A percentile compares a stretch with the other conserved stretches of the same genome.
These are phyloP conservation scores for Eciton burchellii DNA, from an alignment of 1,140 invertebrate genomes.

Conservation along the genomic window DNA sequence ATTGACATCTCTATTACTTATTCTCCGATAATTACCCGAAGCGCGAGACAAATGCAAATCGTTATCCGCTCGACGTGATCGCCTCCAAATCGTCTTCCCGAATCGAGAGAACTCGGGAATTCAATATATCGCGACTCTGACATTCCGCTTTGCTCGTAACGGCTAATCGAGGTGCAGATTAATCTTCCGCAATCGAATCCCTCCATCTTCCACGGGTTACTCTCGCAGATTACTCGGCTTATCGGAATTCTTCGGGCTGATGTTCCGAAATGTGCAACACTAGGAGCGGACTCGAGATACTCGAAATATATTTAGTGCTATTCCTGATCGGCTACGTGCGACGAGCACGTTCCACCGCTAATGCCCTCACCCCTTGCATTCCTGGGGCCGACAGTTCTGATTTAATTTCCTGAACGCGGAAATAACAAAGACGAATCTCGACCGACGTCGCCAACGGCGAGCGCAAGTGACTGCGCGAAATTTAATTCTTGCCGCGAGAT, in stretches of 20 bases:
- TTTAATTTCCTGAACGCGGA: constrained; percentile 47
- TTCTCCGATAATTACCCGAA: constrained; percentile 23
- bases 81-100: background rate
- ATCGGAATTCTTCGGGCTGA: no score
- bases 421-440: constrained; percentile 59
- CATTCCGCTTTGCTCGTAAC: background rate
- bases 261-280: background rate
- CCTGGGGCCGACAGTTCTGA: background rate
- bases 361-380: constrained; percentile 14
- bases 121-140: background rate
- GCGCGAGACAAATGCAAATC: constrained; percentile 2
- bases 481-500: constrained; percentile 46
- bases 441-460: background rate
- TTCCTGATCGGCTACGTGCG: constrained; percentile 5
- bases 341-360: constrained; percentile 4
- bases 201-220: background rate
- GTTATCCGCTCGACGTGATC: background rate
- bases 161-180: background rate
- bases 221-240: no score
- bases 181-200: background rate
- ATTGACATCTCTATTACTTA: constrained; percentile 3
- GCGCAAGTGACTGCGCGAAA: constrained; percentile 28
- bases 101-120: background rate
- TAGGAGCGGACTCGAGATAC: no score
- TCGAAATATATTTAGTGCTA: constrained; percentile 38